Evolutionary conservation across 2,797 vertebrate genomes (phyloP), one percentile per base, ranked within the genome.

Genomic region (Anguilla anguilla): DNA sequence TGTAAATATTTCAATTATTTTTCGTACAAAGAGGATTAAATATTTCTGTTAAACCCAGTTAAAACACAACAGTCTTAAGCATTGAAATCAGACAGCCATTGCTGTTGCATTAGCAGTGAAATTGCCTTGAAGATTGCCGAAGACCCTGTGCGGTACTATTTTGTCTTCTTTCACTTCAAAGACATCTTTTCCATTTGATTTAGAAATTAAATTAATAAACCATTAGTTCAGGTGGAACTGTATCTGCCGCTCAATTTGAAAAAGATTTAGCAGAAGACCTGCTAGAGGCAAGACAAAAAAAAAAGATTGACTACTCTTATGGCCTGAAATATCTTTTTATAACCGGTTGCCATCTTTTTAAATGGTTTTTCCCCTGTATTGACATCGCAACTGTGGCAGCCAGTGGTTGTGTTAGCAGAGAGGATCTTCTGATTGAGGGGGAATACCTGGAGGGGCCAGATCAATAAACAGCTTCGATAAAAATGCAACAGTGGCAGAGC

Each of bases 151-250:
- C 53, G 7, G 53, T 31, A 57, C 51, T 22, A 55, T 84, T 83
- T 53, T 84, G 51, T 84, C 83, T 84, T 84, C 17, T 31, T 82
- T 49, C 25, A 51, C 79, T 55, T 59, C 83, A 84, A 59, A 84
- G 83, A 53, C n/a, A 55, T 84, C 83, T 83, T 83, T 83, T 55
- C 25, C 17, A 84, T 84, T 84, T 84, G 83, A 84, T 84, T 84
- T 55, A 84, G 31, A 84, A 82, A 84, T 55, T 28, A 55, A 84
- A 84, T 84, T 84, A 84, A 84, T 84, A 59, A 84, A 55, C 53
- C 53, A 84, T 84, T 84, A 84, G 83, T 59, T 84, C 51, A 84
- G 51, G 83, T 84, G 53, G 82, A 84, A 57, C 51, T 84, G 83
- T 84, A 84, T 55, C 83, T 55, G 53, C 83, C 57, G 53, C 83